Evolutionary conservation across 2,797 vertebrate species (phyloP).

Genomic region (Rhincodon typus): DNA sequence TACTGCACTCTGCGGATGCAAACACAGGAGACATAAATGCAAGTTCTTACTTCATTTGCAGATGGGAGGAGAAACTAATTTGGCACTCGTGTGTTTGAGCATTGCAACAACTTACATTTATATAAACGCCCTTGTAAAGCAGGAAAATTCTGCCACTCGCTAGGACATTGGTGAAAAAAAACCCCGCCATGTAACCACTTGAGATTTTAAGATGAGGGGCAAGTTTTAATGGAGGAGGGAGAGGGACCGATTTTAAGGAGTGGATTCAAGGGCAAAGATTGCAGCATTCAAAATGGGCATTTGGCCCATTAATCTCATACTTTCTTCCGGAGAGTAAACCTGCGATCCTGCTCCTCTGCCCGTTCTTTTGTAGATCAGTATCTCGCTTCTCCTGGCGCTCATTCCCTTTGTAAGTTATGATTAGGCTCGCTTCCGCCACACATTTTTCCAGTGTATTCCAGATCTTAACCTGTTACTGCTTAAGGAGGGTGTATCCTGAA

Average conservation of each 20-base stretch:
- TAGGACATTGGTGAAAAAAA: background rate
- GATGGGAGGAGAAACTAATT: background rate
- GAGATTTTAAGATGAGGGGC: background rate
- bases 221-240: background rate
- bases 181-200: background rate
- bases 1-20: background rate
- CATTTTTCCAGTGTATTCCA: too few species aligned
- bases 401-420: too few species aligned
- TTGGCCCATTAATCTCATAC: background rate
- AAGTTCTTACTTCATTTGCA: background rate
- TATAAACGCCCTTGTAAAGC: background rate
- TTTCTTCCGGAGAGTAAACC: background rate
- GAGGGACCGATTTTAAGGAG: background rate
- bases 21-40: background rate
- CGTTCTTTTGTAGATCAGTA: too few species aligned
- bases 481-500: too few species aligned
- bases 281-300: background rate
- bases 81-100: background rate
- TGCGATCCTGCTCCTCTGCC: too few species aligned
- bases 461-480: too few species aligned
- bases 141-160: background rate
- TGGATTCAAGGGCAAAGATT: background rate
- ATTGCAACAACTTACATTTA: background rate
- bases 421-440: too few species aligned
- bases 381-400: too few species aligned